A percentile compares a stretch with the other conserved stretches of the same genome.
Evolutionary conservation across 30 jellyfish, hydroid and myxozoan genomes (phyloP).

Genomic region (Aurelia coerulea): DNA sequence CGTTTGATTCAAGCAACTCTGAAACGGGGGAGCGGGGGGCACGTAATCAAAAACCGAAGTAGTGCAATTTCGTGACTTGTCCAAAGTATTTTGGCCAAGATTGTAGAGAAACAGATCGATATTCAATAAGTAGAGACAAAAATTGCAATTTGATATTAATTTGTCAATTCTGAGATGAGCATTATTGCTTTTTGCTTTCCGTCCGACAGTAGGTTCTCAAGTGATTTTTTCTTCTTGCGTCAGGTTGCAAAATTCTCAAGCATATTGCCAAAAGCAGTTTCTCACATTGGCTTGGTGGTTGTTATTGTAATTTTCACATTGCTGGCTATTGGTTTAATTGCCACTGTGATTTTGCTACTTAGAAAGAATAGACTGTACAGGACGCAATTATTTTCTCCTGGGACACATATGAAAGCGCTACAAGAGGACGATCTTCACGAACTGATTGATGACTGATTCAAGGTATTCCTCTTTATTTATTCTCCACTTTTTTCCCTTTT

Average conservation of each 20-base stretch:
- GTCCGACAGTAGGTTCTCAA: background rate
- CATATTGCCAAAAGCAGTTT: background rate
- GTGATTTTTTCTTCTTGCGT: background rate
- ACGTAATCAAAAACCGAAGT: too few species aligned
- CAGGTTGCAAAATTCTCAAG: background rate
- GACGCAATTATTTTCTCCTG: conserved; percentile 71
- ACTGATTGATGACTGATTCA: conserved; percentile 53
- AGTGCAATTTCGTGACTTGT: too few species aligned
- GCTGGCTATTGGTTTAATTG: conserved; percentile 63
- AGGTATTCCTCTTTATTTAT: background rate
- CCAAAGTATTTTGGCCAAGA: too few species aligned
- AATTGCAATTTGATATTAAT: too few species aligned
- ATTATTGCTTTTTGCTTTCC: background rate
- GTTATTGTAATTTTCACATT: conserved; percentile 57
- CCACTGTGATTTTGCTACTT: conserved; percentile 60
- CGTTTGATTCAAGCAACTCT: too few species aligned
- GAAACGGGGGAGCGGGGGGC: too few species aligned
- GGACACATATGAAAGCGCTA: conserved; percentile 69
- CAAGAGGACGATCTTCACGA: conserved; percentile 83
- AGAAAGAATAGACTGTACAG: conserved; percentile 82
- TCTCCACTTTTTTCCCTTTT: too few species aligned
- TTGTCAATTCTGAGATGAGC: too few species aligned
- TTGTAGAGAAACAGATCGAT: too few species aligned
- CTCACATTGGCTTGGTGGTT: conserved; percentile 59
- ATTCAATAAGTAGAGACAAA: too few species aligned